Base-by-base conservation (phyloP, 2,888 invertebrate genomes). In the Aporophyla nigra region DNA sequence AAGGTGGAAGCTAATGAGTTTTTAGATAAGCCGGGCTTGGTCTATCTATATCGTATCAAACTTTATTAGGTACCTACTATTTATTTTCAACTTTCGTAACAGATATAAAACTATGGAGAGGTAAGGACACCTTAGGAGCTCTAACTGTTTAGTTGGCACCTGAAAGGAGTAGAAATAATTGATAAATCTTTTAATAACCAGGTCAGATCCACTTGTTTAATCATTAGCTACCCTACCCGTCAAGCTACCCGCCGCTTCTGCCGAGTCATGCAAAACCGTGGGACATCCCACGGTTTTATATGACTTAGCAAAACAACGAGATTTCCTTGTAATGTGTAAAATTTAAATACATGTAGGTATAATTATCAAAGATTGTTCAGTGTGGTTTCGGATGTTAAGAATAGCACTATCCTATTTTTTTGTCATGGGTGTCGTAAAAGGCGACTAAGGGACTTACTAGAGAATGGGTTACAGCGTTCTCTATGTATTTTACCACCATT, bases 1-100 rank as follows among this genome's bases (percentile, higher is more conserved):
- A 40, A 53, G 24, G 54, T 27, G 12, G 21, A 27, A 54, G 27
- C 56, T 46, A 62, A 56, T 54, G 58, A 21, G 59, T 27, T 68
- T 40, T 24, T 33, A 68, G 51, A 71, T 78, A 71, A 78, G 21
- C 65, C n/a, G 54, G 2, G 12, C 21, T 49, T 62, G 27, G 19
- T 43, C 24, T 40, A 10, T 43, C 24, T 40, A 10, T 46, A 63
- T 61, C 24, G 33, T 68, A 77, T 33, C 43, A 16, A 61, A 71
- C 33, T 54, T 70, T 19, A 16, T 12, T 19, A 61, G 10, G 43
- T 46, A 46, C 33, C 33, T 33, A 33, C 40, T 33, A 58, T n/a
- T 62, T 16, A 21, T 68, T 76, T 56, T n/a, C 14, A 76, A 58
- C 43, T 76, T 69, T 51, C 24, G 19, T 27, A 46, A 21, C 24